Evolutionary conservation across 2,888 invertebrate genomes (phyloP), one percentile per base, ranked within the genome.

Genomic region (Trissolcus brochymenae): DNA sequence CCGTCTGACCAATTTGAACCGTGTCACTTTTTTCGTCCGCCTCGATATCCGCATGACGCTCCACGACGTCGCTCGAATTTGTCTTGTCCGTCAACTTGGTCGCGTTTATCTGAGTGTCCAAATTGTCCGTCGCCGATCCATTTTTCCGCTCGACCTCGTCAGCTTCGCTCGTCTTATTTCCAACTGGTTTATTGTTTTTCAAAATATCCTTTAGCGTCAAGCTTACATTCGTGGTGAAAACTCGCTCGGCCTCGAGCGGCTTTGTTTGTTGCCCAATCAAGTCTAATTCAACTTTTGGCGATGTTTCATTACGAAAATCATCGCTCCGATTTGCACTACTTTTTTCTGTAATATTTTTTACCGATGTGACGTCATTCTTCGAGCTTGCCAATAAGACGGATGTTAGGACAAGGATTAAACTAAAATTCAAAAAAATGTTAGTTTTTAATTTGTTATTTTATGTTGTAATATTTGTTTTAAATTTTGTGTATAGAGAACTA

Each of bases 101-200:
- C 46, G 14, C 51, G 55, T 55, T 46, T 55, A 55, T 25, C 14
- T 17, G 16, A 6, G 21, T 14, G 25, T 54, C 54, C 43, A 16
- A 35, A 40, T 61, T 70, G 50, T 77, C 74, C 17, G 74, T 76
- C 1, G 76, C 76, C 40, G 64, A 77, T 16, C 72, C 79, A 60
- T 81, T 80, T 55, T 57, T 78, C 40, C 71, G 14, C 7, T 55
- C 9, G 49, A 77, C 16, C 51, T 80, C 67, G 16, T 60, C 41
- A 43, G 29, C 6, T 35, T 61, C 35, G 17, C 4, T 56, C 46
- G 70, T 4, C 64, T 53, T 19, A 43, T 35, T 68, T 68, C 35
- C 41, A 14, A 35, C 49, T 61, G 19, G 61, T 55, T 61, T 40
- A 4, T 29, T 19, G 21, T 4, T 57, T 64, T 43, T 57, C 53